Percentiles rank a stretch among this genome's conserved stretches.
phyloP scores from a whole-genome alignment of 2,888 invertebrate genomes.

The Leucophenga maculata region DNA sequence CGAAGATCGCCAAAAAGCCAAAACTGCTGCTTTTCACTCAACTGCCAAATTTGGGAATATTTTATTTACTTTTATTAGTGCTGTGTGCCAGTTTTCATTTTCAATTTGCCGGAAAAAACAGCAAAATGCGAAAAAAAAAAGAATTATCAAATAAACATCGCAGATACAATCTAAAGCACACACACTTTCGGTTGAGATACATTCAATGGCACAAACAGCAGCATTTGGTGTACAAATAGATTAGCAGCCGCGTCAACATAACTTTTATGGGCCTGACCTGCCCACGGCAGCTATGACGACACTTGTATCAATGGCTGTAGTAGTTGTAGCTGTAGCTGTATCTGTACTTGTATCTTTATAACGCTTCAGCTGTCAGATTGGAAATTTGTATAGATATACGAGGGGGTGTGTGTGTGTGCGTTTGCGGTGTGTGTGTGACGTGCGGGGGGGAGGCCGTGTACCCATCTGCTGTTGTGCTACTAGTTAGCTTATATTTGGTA shows the following conservation, averaged over 20 bases:
- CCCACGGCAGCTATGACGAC: slow-evolving; percentile 60
- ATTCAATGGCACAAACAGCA: slow-evolving; percentile 11
- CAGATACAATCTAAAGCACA: slow-evolving; percentile 37
- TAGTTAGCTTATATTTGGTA: slow-evolving; percentile 47
- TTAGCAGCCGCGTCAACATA: slow-evolving; percentile 35
- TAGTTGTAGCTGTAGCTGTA: background rate
- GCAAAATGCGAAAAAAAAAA: slow-evolving; percentile 6
- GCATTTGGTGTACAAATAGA: slow-evolving; percentile 15
- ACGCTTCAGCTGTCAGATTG: slow-evolving; percentile 8
- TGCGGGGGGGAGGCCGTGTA: slow-evolving; percentile 18
- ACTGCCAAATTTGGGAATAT: slow-evolving; percentile 55
- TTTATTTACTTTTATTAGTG: slow-evolving; percentile 35
- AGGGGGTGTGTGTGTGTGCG: slow-evolving; percentile 19
- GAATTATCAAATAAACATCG: slow-evolving; percentile 16
- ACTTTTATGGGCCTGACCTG: slow-evolving; percentile 64
- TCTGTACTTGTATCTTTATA: background rate
- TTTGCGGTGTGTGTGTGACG: slow-evolving; percentile 17
- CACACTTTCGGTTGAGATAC: background rate
- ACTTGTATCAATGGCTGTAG: slow-evolving; percentile 35
- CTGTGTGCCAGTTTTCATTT: slow-evolving; percentile 47
- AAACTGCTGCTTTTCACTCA: slow-evolving; percentile 61
- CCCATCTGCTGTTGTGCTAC: slow-evolving; percentile 36
- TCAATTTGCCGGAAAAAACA: slow-evolving; percentile 43
- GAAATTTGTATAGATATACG: slow-evolving; percentile 17
- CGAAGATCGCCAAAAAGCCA: slow-evolving; percentile 37